Conservation (phyloP, 2,888 invertebrate species). For the Sesamia inferens region DNA sequence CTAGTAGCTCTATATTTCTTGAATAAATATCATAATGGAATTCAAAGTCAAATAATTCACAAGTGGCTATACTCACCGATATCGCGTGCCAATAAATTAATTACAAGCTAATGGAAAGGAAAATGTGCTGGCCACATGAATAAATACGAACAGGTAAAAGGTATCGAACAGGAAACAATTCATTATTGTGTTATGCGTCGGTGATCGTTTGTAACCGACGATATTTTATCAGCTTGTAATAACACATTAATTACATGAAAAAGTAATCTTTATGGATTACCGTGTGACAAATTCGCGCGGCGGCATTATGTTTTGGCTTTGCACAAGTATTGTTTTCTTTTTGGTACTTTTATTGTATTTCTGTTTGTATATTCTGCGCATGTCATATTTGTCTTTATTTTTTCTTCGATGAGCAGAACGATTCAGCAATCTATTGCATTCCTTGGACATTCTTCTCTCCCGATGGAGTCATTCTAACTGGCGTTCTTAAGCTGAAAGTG, state of each 20-base stretch:
- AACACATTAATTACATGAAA: constrained; percentile 63
- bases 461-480: constrained; percentile 7
- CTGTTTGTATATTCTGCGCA: not conserved
- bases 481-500: constrained; percentile 17
- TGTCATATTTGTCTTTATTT: not conserved
- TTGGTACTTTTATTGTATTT: not conserved
- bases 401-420: not conserved
- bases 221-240: constrained; percentile 57
- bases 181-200: constrained; percentile 26
- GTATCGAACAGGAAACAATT: constrained; percentile 19
- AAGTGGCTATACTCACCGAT: constrained; percentile 22
- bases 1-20: constrained; percentile 10
- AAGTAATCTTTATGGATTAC: constrained; percentile 68
- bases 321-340: not conserved
- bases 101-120: constrained; percentile 30
- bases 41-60: constrained; percentile 27
- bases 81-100: constrained; percentile 37
- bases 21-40: constrained; percentile 27
- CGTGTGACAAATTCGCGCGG: constrained; percentile 67
- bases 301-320: not conserved
- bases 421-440: not conserved
- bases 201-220: constrained; percentile 25
- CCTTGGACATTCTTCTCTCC: constrained; percentile 1
- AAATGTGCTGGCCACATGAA: constrained; percentile 21
- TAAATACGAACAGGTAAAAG: constrained; percentile 30